Evolutionary conservation across 1,140 invertebrate genomes (phyloP), one percentile per base, ranked within the genome.

Genomic region (Neodiprion fabricii): DNA sequence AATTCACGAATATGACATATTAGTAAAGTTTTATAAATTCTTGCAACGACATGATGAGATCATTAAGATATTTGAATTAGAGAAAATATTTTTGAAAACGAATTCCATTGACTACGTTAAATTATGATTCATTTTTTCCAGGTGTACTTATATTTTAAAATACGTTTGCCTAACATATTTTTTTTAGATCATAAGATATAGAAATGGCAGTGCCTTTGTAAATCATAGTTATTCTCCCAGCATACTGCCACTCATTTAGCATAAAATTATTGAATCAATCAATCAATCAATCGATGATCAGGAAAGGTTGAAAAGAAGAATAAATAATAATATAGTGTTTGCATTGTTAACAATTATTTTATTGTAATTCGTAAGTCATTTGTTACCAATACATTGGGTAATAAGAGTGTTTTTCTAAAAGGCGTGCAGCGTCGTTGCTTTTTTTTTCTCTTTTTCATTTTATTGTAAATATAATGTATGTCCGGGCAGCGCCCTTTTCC

Each of bases 321-420:
- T 71, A 21, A 75, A n/a, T 70, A 48, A 66, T 14, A 14, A 65
- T 14, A 65, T 65, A 65, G 61, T 14, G 17, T 14, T 14, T 65
- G 61, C 17, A 17, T 65, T 65, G 61, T 21, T 65, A 65, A 65
- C 17, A 65, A 65, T 65, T 65, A 65, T 14, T 65, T 65, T 65
- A 65, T 65, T 69, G 67, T 69, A 69, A 69, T 47, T 69, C 12
- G 17, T 69, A 69, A 69, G 67, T 17, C 14, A 69, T 69, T 69
- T 14, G 67, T 23, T 69, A 69, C 67, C 21, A 12, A 11, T 69
- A 69, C 14, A 47, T 69, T 69, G 4, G 67, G 11, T 47, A 21
- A 47, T 11, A 69, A 69, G 40, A 23, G 23, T 23, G 67, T 23
- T 69, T 23, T 11, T 21, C 11, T 11, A 69, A 14, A 69, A 17